Base-by-base conservation (phyloP, 2,888 invertebrate species). In the Vesta saturnalis region DNA sequence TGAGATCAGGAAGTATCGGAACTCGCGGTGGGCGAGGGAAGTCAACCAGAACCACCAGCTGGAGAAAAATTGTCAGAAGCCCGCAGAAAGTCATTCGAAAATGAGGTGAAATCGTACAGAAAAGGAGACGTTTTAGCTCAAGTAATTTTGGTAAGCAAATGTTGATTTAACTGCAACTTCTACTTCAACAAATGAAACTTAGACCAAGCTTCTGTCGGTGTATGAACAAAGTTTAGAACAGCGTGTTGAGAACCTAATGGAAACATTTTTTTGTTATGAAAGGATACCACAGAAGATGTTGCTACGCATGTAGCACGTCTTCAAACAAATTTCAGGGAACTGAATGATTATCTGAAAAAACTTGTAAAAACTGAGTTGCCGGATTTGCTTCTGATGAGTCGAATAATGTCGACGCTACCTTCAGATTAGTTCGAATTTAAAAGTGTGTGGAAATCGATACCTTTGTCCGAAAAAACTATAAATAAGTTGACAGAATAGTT, bases 371-470 rank as follows among this genome's bases (percentile, higher is more conserved):
- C 14, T 15, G 16, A 47, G 16, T 16, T 47, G 16, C 47, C n/a
- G 16, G 47, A 43, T 43, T 8, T 47, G 23, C 16, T 56, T 12
- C 23, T 56, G n/a, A 22, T 22, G 23, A 56, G 55, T 16, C 4
- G 55, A 14, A 30, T 56, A 10, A 56, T 56, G 55, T 56, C 55
- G 2, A 30, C 55, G n/a, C 23, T 56, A 16, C 35, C 30, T 10
- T 22, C 54, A 6, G 54, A 54, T 1, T 54, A 54, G 8, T 56
- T 56, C 14, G 30, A 56, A 30, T 56, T 56, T 12, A 56, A 56
- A 56, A 56, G 23, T 30, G 55, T 30, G 12, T 56, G 55, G 55
- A 30, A 56, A 15, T 49, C 18, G 16, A 16, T 49, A 15, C 18
- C 16, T 16, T 8, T 49, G 15, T 3, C 14, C 2, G 49, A 49